A percentile compares a stretch with the other conserved stretches of the same genome.
Evolutionary conservation across 2,797 vertebrate species (phyloP).

Genomic region (Malacoctenus gilli): DNA sequence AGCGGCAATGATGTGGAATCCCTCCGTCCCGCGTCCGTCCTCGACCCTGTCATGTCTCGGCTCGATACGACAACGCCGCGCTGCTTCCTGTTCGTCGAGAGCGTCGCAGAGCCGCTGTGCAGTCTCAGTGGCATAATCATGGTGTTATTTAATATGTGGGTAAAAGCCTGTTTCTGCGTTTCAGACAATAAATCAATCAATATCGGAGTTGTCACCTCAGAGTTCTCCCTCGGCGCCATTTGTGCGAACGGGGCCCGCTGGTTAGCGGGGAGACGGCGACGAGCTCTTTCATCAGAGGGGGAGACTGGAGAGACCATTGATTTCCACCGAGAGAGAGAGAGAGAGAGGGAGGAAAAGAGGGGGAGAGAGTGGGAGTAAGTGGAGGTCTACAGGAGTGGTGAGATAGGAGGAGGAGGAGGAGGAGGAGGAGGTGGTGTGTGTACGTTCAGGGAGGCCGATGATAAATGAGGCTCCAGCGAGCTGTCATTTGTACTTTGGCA

Average conservation of each 20-base stretch:
- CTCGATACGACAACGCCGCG: no score
- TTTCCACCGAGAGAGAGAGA: constrained; percentile 61
- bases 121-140: not conserved
- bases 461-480: constrained; percentile 74
- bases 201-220: constrained; percentile 9
- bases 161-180: not conserved
- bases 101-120: not conserved
- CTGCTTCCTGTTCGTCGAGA: no score
- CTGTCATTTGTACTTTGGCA: constrained; percentile 80
- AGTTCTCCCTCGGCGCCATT: constrained; percentile 19
- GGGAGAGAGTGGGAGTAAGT: not conserved
- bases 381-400: constrained; percentile 12
- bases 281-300: constrained; percentile 40
- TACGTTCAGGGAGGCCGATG: constrained; percentile 44
- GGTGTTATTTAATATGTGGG: not conserved
- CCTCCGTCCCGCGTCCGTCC: no score
- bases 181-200: no score
- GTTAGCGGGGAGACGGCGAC: constrained; percentile 56
- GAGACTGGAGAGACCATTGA: constrained; percentile 41
- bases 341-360: not conserved
- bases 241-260: constrained; percentile 35
- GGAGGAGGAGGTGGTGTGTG: constrained; percentile 13
- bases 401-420: constrained; percentile 33
- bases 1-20: no score
- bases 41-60: no score